Base-by-base conservation (phyloP, 2,888 invertebrate genomes). In the Dynastes grantii region DNA sequence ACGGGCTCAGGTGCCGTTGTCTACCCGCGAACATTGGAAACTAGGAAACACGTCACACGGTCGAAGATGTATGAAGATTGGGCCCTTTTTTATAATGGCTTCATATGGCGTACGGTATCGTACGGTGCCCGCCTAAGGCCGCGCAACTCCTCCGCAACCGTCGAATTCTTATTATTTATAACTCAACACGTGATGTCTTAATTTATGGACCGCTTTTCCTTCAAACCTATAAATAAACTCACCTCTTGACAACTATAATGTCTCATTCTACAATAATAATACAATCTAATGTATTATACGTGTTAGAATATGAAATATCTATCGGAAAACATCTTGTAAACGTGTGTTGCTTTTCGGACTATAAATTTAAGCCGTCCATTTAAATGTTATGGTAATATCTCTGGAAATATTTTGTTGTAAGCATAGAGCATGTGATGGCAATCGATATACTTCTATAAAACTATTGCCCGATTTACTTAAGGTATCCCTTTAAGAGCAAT, bases 1-100 rank as follows among this genome's bases (percentile, higher is more conserved):
- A 85, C 85, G 77, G 86, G 85, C 88, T 88, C 88, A 88, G 88
- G 88, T 88, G 88, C 84, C 83, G 84, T 84, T 80, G 82, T 81
- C 83, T 84, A 85, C 82, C 73, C 80, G 82, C 82, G 81, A 81
- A 80, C 82, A 81, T 80, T 80, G 82, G 81, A 83, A 83, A 81
- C 82, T 83, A 81, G 79, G 80, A 81, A 82, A 83, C 82, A 80
- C 78, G 81, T 81, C 82, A 80, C 80, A 81, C 78, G 45, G 45
- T n/a, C 73, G 70, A 79, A 82, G 82, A 82, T 83, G 80, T 82
- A 83, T 83, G 80, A 78, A 82, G 81, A 82, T 83, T 78, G 76
- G 55, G 67, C 76, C 71, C 79, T 75, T 70, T 79, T 80, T 80
- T 80, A 75, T 80, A 80, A 78, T 78, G 80, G 78, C 80, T 80